Evolutionary conservation across 2,888 invertebrate genomes (phyloP).

Genomic region (Aelia acuminata): DNA sequence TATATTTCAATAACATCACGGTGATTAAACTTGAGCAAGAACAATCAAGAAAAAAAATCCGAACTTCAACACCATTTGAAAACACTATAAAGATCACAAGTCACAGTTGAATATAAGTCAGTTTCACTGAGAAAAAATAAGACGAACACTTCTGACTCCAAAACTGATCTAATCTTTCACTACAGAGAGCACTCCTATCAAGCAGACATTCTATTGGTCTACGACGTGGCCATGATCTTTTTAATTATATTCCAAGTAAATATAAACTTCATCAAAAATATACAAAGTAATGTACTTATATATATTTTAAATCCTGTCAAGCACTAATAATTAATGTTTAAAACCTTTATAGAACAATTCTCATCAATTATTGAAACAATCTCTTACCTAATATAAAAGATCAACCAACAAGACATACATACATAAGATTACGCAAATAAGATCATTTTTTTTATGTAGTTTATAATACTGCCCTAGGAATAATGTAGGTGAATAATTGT

Average conservation of each 20-base stretch:
- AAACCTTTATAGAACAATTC: not conserved
- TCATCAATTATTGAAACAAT: not conserved
- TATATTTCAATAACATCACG: conserved; percentile 66
- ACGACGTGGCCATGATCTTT: conserved; percentile 47
- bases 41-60: not conserved
- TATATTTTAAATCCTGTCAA: not conserved
- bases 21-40: not conserved
- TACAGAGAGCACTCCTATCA: conserved; percentile 53
- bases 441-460: not conserved
- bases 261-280: not conserved
- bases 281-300: not conserved
- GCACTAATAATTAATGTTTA: not conserved
- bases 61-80: conserved; percentile 36
- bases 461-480: not conserved
- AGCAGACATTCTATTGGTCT: conserved; percentile 50
- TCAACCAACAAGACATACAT: not conserved
- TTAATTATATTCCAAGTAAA: conserved; percentile 39
- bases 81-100: not conserved
- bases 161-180: conserved; percentile 40
- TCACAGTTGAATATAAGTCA: not conserved
- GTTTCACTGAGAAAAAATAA: not conserved
- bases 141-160: not conserved
- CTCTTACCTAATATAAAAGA: not conserved
- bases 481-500: not conserved
- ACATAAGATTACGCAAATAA: not conserved